phyloP scores from a whole-genome alignment of 2,797 vertebrate species.

The Neopelma chrysocephalum region DNA sequence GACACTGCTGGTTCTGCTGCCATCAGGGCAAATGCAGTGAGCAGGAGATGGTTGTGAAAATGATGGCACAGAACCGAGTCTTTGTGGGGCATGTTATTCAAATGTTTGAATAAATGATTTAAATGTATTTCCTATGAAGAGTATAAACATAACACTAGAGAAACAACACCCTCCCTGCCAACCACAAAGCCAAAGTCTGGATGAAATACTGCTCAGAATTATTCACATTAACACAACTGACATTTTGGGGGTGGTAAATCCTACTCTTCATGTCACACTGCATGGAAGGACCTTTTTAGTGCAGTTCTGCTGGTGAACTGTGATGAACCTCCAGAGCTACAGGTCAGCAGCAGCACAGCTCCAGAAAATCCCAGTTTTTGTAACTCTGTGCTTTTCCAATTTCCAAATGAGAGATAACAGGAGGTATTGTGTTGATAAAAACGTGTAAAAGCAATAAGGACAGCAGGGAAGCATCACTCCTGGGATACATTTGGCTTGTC shows the following conservation, averaged over 20 bases:
- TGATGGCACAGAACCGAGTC: neutral
- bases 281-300: neutral
- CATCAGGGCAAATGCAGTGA: neutral
- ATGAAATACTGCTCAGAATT: neutral
- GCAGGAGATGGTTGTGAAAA: neutral
- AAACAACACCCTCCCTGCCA: neutral
- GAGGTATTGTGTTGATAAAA: neutral
- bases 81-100: neutral
- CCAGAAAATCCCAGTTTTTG: neutral
- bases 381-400: neutral
- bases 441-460: neutral
- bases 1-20: neutral
- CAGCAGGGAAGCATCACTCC: neutral
- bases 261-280: neutral
- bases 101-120: neutral
- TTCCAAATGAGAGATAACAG: neutral
- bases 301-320: neutral
- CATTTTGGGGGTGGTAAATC: neutral
- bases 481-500: neutral
- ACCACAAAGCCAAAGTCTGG: neutral
- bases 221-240: neutral
- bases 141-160: neutral
- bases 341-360: neutral
- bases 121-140: neutral
- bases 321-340: neutral